phyloP scores from a whole-genome alignment of 2,888 invertebrate species.

The Eupithecia dodoneata region DNA sequence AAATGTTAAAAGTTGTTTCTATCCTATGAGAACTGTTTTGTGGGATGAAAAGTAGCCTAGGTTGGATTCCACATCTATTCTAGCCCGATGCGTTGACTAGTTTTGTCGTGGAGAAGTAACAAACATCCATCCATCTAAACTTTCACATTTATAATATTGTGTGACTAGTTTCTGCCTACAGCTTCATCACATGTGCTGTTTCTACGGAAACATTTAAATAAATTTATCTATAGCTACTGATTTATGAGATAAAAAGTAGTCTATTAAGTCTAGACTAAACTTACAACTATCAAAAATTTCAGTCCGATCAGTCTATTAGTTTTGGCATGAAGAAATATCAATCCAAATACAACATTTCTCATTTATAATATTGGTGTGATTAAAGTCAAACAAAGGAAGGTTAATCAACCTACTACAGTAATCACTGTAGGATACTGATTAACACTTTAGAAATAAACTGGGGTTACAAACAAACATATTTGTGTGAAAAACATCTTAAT shows the following conservation, averaged over 20 bases:
- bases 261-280: not conserved
- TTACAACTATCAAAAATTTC: not conserved
- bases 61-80: too few species aligned
- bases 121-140: too few species aligned
- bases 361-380: not conserved
- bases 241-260: too few species aligned
- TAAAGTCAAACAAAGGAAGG: not conserved
- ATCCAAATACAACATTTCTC: not conserved
- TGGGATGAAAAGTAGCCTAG: too few species aligned
- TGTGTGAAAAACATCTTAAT: conserved; percentile 15
- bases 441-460: conserved; percentile 1
- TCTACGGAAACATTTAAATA: not conserved
- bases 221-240: too few species aligned
- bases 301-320: not conserved
- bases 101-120: too few species aligned
- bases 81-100: too few species aligned
- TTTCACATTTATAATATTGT: too few species aligned
- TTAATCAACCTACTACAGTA: not conserved
- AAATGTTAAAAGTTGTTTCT: too few species aligned
- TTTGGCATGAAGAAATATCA: not conserved
- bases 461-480: not conserved
- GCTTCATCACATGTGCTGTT: too few species aligned
- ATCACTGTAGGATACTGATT: not conserved
- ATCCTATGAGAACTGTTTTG: too few species aligned
- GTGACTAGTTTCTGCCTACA: not conserved